Evolutionary conservation across 2,797 vertebrate species (phyloP).

Genomic region (Pelochelys cantorii): DNA sequence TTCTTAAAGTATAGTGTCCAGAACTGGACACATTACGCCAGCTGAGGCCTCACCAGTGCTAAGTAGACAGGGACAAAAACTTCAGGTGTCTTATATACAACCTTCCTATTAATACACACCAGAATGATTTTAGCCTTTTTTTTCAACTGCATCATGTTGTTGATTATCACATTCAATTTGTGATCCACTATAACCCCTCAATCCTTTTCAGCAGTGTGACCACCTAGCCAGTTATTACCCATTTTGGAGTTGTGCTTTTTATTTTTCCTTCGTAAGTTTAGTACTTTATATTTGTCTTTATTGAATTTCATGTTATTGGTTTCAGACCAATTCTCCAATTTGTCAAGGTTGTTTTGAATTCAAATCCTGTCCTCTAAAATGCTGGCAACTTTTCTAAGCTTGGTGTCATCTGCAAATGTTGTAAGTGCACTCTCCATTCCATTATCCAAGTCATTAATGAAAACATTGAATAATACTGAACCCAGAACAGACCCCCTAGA

Average conservation of each 20-base stretch:
- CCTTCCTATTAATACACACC: not conserved
- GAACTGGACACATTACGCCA: not conserved
- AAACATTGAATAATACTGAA: not conserved
- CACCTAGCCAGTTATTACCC: not conserved
- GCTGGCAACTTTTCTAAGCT: not conserved
- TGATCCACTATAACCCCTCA: not conserved
- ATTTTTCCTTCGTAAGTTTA: not conserved
- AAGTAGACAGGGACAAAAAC: not conserved
- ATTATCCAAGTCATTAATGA: not conserved
- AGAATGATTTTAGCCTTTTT: not conserved
- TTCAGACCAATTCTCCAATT: not conserved
- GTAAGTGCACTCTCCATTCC: not conserved
- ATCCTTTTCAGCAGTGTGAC: not conserved
- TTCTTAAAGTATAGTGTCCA: not conserved
- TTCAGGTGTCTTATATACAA: not conserved
- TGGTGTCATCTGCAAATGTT: not conserved
- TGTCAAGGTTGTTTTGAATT: not conserved
- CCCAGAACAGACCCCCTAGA: not conserved
- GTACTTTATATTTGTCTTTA: not conserved
- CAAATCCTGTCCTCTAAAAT: not conserved
- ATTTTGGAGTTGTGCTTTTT: not conserved
- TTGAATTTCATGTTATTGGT: not conserved
- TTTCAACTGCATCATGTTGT: not conserved
- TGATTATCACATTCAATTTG: not conserved
- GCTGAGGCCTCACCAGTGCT: not conserved